Percentiles rank a stretch among this genome's conserved stretches.
Evolutionary conservation across 2,113 vertebrate species (phyloP).

Genomic region (Tenebrosternarchus preto): DNA sequence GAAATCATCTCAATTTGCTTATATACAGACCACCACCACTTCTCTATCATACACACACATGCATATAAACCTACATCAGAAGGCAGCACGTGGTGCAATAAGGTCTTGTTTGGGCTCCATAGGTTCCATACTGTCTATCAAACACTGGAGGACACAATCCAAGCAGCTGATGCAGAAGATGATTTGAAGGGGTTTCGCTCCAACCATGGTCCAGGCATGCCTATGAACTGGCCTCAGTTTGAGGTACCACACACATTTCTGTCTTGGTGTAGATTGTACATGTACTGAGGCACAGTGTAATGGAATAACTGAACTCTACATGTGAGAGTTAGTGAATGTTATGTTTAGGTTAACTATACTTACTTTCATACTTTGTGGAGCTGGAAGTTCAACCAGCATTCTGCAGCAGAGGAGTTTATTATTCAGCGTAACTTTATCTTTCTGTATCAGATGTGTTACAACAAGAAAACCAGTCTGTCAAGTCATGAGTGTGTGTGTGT

Average conservation of each 20-base stretch:
- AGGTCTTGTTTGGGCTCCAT: neutral
- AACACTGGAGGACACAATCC: slow-evolving; percentile 87
- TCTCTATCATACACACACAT: neutral
- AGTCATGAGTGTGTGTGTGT: neutral
- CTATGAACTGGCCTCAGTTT: slow-evolving; percentile 98
- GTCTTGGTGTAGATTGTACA: neutral
- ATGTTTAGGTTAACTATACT: no score
- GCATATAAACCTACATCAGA: neutral
- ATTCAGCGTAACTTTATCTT: slow-evolving; percentile 17
- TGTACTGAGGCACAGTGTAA: neutral
- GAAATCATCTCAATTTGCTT: neutral
- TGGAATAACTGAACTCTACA: neutral
- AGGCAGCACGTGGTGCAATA: neutral
- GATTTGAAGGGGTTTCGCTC: slow-evolving; percentile 92
- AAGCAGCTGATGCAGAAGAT: slow-evolving; percentile 84
- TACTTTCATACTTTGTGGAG: neutral
- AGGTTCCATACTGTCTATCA: slow-evolving; percentile 89
- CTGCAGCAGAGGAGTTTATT: neutral
- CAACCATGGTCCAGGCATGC: slow-evolving; percentile 93
- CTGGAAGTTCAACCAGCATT: neutral
- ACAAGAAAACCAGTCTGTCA: slow-evolving; percentile 34
- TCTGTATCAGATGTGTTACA: neutral
- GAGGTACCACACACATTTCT: slow-evolving; percentile 77
- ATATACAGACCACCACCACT: neutral
- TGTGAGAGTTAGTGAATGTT: no score